Percentiles rank a stretch among this genome's conserved stretches.
phyloP scores from a whole-genome alignment of 2,888 invertebrate genomes.

The Phengaris arion region DNA sequence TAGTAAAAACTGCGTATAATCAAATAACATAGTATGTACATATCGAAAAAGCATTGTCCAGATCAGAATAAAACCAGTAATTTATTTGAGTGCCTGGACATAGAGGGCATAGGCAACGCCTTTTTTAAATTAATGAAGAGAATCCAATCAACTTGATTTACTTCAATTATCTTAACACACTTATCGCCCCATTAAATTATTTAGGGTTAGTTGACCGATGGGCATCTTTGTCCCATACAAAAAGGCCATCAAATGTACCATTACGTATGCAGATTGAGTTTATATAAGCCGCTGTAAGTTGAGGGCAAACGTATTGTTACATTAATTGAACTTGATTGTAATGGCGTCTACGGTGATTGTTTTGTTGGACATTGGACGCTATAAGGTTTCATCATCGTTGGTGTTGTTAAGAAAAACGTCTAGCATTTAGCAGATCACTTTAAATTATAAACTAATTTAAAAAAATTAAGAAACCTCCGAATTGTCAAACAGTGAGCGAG shows the following conservation, averaged over 20 bases:
- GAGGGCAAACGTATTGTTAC: slow-evolving; percentile 51
- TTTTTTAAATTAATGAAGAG: background rate
- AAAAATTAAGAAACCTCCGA: no score
- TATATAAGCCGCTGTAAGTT: slow-evolving; percentile 37
- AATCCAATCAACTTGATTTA: slow-evolving; percentile 30
- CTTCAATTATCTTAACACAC: slow-evolving; percentile 40
- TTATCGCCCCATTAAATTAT: slow-evolving; percentile 58
- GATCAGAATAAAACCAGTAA: background rate
- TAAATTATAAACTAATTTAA: no score
- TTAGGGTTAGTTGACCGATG: slow-evolving; percentile 57
- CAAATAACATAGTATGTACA: no score
- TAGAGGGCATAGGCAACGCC: no score
- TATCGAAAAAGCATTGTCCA: no score
- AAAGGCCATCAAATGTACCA: slow-evolving; percentile 59
- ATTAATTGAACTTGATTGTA: slow-evolving; percentile 45
- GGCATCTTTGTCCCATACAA: slow-evolving; percentile 53
- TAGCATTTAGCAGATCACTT: no score
- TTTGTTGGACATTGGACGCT: background rate
- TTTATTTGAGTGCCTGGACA: background rate
- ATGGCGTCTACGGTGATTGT: slow-evolving; percentile 35
- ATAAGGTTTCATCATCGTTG: background rate
- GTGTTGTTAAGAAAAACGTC: no score
- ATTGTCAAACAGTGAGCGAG: no score
- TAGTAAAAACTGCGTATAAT: no score
- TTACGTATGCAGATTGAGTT: slow-evolving; percentile 71